Conservation (phyloP, 2,888 invertebrate genomes). For the Phortica magna region DNA sequence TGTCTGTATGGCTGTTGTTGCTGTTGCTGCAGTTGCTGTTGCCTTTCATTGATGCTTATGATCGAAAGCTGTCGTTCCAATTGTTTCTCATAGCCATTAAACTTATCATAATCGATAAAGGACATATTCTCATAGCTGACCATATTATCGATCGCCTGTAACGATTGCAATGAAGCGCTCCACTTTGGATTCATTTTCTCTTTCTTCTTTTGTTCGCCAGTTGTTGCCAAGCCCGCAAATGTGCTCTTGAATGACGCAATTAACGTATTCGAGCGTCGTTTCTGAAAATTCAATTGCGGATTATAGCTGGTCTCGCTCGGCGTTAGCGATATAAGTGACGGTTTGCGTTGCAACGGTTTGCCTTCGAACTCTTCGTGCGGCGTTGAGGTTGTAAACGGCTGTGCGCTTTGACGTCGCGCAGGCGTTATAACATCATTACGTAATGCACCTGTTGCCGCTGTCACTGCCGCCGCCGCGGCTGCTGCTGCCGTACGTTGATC, state of each 20-base stretch:
- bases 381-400: constrained; percentile 61
- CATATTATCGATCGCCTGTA: constrained; percentile 80
- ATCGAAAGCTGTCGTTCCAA: constrained; percentile 73
- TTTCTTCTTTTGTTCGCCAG: constrained; percentile 66
- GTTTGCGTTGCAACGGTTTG: constrained; percentile 53
- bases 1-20: constrained; percentile 33
- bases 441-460: constrained; percentile 55
- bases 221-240: constrained; percentile 54
- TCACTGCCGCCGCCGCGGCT: constrained; percentile 33
- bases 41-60: constrained; percentile 67
- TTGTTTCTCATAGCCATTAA: constrained; percentile 78
- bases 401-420: constrained; percentile 55
- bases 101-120: constrained; percentile 80
- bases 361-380: constrained; percentile 56
- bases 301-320: constrained; percentile 55
- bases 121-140: constrained; percentile 81
- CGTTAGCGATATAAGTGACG: constrained; percentile 58
- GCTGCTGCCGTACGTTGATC: constrained; percentile 20
- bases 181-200: constrained; percentile 78
- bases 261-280: constrained; percentile 72
- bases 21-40: constrained; percentile 18
- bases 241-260: constrained; percentile 74
- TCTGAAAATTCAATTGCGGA: constrained; percentile 73
- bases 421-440: constrained; percentile 55
- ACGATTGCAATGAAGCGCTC: constrained; percentile 80